These are phyloP conservation scores for Tetropium fuscum DNA, from an alignment of 2,888 invertebrate genomes.

Conservation along the genomic window DNA sequence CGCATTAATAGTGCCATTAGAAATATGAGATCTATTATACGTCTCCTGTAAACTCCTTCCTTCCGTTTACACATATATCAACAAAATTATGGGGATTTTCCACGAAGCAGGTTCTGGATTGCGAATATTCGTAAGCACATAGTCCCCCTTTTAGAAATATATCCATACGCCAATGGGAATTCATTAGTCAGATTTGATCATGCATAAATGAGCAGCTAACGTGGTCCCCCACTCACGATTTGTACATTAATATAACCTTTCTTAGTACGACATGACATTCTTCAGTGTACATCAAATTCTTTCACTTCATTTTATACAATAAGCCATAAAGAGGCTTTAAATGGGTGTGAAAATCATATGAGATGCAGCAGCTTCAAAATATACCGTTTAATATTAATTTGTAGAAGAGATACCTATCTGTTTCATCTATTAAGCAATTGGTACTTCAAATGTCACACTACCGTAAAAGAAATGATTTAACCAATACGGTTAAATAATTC, in stretches of 20 bases:
- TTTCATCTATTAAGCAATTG: no score
- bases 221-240: conserved; percentile 24
- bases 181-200: conserved; percentile 11
- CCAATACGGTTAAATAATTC: no score
- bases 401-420: neutral
- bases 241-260: conserved; percentile 45
- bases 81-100: no score
- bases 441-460: no score
- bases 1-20: no score
- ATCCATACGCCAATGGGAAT: conserved; percentile 1
- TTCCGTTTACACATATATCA: no score
- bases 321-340: neutral
- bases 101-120: no score
- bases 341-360: neutral
- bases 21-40: no score
- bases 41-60: no score
- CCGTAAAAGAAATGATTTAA: no score
- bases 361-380: no score
- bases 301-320: conserved; percentile 1
- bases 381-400: neutral
- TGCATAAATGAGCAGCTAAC: conserved; percentile 12
- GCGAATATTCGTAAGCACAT: no score
- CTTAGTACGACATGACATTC: conserved; percentile 22
- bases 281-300: conserved; percentile 22
- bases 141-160: neutral